These are phyloP conservation scores for Matsumyia berberina DNA, from an alignment of 2,888 invertebrate genomes.

Conservation along the genomic window DNA sequence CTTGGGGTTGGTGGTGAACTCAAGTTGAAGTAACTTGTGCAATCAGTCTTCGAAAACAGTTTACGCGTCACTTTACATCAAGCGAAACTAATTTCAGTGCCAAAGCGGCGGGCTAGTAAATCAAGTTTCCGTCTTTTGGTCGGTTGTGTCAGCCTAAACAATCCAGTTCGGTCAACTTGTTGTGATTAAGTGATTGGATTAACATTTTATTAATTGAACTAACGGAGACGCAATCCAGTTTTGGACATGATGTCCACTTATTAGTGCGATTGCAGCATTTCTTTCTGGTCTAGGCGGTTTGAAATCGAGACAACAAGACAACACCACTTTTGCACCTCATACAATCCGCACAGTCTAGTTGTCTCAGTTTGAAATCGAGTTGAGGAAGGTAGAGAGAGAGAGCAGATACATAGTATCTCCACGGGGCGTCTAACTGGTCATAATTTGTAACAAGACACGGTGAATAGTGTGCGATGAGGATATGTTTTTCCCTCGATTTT, in stretches of 20 bases:
- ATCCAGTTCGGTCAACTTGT: conserved; percentile 46
- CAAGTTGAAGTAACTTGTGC: conserved; percentile 11
- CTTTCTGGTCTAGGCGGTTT: neutral
- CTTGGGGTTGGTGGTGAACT: conserved; percentile 9
- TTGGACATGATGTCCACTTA: neutral
- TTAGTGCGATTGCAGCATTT: neutral
- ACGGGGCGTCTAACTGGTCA: neutral
- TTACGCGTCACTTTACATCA: conserved; percentile 7
- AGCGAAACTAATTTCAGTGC: conserved; percentile 16
- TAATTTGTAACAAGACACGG: neutral
- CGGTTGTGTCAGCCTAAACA: conserved; percentile 17
- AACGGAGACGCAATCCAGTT: conserved; percentile 31
- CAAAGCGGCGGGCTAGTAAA: neutral
- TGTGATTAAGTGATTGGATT: conserved; percentile 44
- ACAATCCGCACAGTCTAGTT: too few relatives aligned
- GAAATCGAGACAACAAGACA: neutral
- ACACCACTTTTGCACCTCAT: too few relatives aligned
- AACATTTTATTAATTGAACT: conserved; percentile 47
- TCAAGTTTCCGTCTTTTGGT: conserved; percentile 1
- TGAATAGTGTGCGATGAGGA: neutral
- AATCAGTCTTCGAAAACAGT: conserved; percentile 19
- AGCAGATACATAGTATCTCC: neutral
- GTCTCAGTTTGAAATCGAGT: neutral
- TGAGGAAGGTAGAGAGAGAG: neutral
- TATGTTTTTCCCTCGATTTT: neutral